Evolutionary conservation across 2,797 vertebrate genomes (phyloP).

Genomic region (Spondyliosoma cantharus): DNA sequence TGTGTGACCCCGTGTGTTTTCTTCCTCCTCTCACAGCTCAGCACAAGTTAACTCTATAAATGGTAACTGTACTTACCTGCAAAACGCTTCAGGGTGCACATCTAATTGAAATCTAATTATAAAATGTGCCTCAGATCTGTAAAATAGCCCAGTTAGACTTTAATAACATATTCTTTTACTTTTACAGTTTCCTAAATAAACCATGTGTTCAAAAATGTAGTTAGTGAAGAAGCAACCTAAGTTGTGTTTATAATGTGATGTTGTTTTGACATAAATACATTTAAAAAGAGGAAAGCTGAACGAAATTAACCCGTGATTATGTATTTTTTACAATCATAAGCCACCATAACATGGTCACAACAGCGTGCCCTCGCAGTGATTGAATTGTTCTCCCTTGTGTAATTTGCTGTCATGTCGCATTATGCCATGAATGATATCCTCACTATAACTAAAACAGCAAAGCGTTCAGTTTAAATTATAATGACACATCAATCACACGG

Average conservation of each 20-base stretch:
- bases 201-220: not conserved
- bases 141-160: constrained; percentile 65
- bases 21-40: constrained; percentile 27
- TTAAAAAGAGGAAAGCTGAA: constrained; percentile 14
- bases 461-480: constrained; percentile 60
- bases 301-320: constrained; percentile 18
- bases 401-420: constrained; percentile 70
- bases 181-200: constrained; percentile 19
- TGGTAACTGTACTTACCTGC: constrained; percentile 63
- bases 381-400: constrained; percentile 53
- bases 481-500: constrained; percentile 72
- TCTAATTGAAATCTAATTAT: constrained; percentile 76
- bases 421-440: constrained; percentile 56
- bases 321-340: constrained; percentile 4
- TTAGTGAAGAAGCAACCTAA: not conserved
- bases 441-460: constrained; percentile 56
- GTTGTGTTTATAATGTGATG: not conserved
- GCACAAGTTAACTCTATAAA: constrained; percentile 60
- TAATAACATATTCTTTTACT: constrained; percentile 31
- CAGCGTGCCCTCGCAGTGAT: constrained; percentile 37
- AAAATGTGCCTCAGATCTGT: constrained; percentile 67
- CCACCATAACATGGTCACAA: constrained; percentile 9
- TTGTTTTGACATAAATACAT: constrained; percentile 3
- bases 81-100: constrained; percentile 59
- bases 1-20: constrained; percentile 15